A percentile compares a stretch with the other conserved stretches of the same genome.
Conservation (phyloP, 2,888 invertebrate genomes). For the Rapana venosa region DNA sequence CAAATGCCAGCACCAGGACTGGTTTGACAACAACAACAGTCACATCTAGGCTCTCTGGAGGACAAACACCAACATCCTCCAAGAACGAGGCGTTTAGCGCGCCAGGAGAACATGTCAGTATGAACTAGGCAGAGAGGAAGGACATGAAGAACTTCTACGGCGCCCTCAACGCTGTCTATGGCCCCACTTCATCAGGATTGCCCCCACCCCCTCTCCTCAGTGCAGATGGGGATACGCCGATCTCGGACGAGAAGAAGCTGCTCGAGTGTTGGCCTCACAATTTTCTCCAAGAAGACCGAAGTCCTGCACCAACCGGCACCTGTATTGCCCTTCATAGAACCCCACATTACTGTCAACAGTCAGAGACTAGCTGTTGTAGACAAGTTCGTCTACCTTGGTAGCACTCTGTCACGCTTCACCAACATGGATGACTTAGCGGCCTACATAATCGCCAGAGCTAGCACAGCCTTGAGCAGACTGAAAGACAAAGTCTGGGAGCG, state of each 20-base stretch:
- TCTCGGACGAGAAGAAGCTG: background rate
- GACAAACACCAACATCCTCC: no score
- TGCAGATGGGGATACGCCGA: no score
- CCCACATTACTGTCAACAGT: background rate
- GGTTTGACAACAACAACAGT: no score
- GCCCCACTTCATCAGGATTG: no score
- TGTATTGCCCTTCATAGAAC: background rate
- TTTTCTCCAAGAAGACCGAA: background rate
- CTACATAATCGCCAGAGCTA: slow-evolving; percentile 19
- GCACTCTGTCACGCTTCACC: slow-evolving; percentile 12
- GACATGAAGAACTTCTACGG: no score
- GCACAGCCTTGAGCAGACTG: slow-evolving; percentile 24
- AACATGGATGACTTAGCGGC: slow-evolving; percentile 23
- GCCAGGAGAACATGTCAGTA: no score
- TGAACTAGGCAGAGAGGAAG: no score
- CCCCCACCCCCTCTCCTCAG: no score
- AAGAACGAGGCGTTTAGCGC: no score
- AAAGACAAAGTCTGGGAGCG: background rate
- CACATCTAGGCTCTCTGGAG: no score
- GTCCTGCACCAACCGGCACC: background rate
- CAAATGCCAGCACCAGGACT: no score
- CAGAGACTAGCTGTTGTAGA: background rate
- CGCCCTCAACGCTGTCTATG: no score
- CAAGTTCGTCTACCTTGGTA: background rate
- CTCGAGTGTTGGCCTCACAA: background rate